A percentile compares a stretch with the other conserved stretches of the same genome.
phyloP scores from a whole-genome alignment of 1,140 invertebrate genomes.

The Solen grandis region DNA sequence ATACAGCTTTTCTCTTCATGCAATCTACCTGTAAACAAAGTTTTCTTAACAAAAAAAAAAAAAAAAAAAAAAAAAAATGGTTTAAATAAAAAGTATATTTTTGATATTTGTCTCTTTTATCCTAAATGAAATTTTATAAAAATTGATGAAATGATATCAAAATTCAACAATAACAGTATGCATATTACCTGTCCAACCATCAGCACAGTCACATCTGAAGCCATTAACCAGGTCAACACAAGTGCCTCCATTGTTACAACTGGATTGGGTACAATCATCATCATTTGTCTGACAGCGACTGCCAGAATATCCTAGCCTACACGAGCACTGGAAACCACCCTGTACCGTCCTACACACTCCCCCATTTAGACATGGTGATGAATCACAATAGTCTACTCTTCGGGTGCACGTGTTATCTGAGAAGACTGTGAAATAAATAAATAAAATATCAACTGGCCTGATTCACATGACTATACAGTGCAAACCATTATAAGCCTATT shows the following conservation, averaged over 20 bases:
- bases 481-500: no score
- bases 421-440: constrained; percentile 36
- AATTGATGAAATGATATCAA: no score
- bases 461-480: no score
- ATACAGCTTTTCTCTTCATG: no score
- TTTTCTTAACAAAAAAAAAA: no score
- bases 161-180: no score
- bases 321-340: constrained; percentile 38
- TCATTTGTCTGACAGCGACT: constrained; percentile 85
- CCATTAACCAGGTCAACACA: constrained; percentile 87
- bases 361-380: constrained; percentile 42
- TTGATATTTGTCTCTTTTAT: no score
- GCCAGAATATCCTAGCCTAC: constrained; percentile 84
- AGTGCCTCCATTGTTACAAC: constrained; percentile 92
- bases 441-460: no score
- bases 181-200: constrained; percentile 65
- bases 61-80: no score
- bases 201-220: constrained; percentile 70
- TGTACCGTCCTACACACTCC: constrained; percentile 26
- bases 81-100: no score
- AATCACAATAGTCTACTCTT: constrained; percentile 81
- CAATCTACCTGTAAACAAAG: no score
- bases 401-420: background rate
- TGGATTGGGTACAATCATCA: constrained; percentile 95
- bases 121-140: no score